A percentile compares a stretch with the other conserved stretches of the same genome.
Conservation (phyloP, 2,797 vertebrate genomes). For the Huso huso region DNA sequence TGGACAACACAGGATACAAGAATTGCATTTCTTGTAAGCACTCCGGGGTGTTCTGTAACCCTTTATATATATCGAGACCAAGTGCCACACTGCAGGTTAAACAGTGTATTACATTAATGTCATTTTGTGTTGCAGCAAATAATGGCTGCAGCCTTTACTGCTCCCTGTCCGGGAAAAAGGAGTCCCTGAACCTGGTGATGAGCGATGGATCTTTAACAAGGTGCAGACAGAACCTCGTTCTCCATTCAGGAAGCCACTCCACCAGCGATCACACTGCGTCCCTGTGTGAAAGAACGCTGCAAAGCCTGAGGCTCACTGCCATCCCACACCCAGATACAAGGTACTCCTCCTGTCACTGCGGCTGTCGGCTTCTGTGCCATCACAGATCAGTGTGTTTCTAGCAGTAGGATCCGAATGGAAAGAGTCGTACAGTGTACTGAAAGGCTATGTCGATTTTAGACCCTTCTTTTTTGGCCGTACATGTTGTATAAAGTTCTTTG, state of each 20-base stretch:
- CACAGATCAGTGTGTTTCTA: too few relatives aligned
- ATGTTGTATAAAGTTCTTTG: too few relatives aligned
- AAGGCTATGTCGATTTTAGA: too few relatives aligned
- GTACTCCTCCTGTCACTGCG: conserved; percentile 46
- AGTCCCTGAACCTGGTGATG: conserved; percentile 58
- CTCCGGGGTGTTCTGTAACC: too few relatives aligned
- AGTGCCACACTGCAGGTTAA: conserved; percentile 6
- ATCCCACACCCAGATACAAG: conserved; percentile 64
- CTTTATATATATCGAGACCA: too few relatives aligned
- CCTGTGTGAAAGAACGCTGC: conserved; percentile 62
- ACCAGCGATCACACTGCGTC: conserved; percentile 56
- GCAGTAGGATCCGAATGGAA: too few relatives aligned
- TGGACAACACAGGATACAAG: too few relatives aligned
- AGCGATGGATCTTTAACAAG: conserved; percentile 58
- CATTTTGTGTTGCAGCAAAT: conserved; percentile 59
- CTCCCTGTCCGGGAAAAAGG: conserved; percentile 67
- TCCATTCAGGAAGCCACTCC: conserved; percentile 56
- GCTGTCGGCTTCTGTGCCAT: neutral
- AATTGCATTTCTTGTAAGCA: too few relatives aligned
- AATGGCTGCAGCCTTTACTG: conserved; percentile 60
- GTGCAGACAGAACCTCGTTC: conserved; percentile 66
- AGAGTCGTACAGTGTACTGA: too few relatives aligned
- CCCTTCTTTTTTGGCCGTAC: too few relatives aligned
- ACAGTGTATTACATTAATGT: conserved; percentile 2
- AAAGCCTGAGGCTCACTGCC: conserved; percentile 60